Base-by-base conservation (phyloP, 1,140 invertebrate genomes). In the Galleria mellonella region DNA sequence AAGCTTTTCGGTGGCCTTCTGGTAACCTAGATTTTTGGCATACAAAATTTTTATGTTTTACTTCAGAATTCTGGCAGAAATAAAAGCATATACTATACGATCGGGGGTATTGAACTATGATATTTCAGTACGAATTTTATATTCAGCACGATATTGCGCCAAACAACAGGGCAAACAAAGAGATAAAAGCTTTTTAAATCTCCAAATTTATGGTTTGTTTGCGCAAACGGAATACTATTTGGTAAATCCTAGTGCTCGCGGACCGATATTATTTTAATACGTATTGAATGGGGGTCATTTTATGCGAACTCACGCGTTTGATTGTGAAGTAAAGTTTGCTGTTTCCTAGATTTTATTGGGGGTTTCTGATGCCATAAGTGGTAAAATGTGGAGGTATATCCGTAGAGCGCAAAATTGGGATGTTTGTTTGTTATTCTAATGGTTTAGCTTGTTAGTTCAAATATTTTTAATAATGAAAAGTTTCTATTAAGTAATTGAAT, bases 121-220 rank as follows among this genome's bases (percentile, higher is more conserved):
- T 23, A 61, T 52, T 51, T 51, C 44, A 42, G 37, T 23, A 23
- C 31, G 40, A 57, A 12, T 56, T 58, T 60, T 55, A 64, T 44
- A 66, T 63, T 54, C 55, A 51, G 36, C 47, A 43, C 32, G 39
- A 46, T 62, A 60, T 58, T 55, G 54, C 57, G 44, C 55, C 68
- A 63, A 63, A 71, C 59, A 23, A 23, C 55, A 39, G 32, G 38
- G 59, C 71, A 73, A 76, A 79, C 68, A 71, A 65, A 69, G 62
- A 74, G 72, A 76, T 79, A 76, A 79, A 79, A 76, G 69, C 69
- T 67, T 76, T 78, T 79, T 72, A 76, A 79, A 79, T 76, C 75
- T 70, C 64, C 62, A 48, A 69, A 79, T 79, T 76, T 79, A 79
- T 72, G 69, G 71, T 72, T 72, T 79, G 75, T 79, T 79, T 79